Evolutionary conservation across 2,113 vertebrate species (phyloP), one percentile per base, ranked within the genome.

Genomic region (Solea senegalensis): DNA sequence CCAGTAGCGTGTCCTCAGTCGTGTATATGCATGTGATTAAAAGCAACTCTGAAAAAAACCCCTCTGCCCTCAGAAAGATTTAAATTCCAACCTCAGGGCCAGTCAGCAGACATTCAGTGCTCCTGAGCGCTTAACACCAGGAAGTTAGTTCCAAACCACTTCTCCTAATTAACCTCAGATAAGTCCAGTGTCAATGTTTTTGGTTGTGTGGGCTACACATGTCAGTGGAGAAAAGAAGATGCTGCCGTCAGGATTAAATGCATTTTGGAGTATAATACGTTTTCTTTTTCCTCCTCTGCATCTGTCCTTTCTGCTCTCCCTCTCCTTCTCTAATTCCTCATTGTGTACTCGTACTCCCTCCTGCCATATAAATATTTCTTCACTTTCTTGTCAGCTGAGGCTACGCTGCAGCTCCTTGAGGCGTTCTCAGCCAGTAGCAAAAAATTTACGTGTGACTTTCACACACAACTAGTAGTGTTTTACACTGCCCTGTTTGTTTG

Each of bases 121-220:
- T 82, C 76, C 65, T 70, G 63, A 86, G 84, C 83, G 74, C 77
- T 86, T 86, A 86, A 88, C 79, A 84, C 77, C 49, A 74, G 56
- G 65, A 89, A 86, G 82, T 89, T 90, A 86, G 83, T 86, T 87
- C 83, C 85, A 76, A 86, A 78, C 76, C 86, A 85, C 84, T 88
- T 88, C 86, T 87, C 63, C 83, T 88, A 88, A 91, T 90, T 90
- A 90, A 90, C 85, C 89, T 89, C 84, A 76, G 79, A 84, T 85
- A 87, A 84, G 72, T 83, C 74, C 67, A 56, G 77, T 79, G 74
- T 77, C 88, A 82, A 85, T 86, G 86, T 87, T 84, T 76, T 65
- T 69, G 53, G 44, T 40, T 41, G 58, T 75, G 69, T 74, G 51
- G 53, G 60, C 46, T 40, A 3, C 7, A 45, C 6, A 39, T 62